Evolutionary conservation across 2,797 vertebrate genomes (phyloP).

Genomic region (Calcarius lapponicus): DNA sequence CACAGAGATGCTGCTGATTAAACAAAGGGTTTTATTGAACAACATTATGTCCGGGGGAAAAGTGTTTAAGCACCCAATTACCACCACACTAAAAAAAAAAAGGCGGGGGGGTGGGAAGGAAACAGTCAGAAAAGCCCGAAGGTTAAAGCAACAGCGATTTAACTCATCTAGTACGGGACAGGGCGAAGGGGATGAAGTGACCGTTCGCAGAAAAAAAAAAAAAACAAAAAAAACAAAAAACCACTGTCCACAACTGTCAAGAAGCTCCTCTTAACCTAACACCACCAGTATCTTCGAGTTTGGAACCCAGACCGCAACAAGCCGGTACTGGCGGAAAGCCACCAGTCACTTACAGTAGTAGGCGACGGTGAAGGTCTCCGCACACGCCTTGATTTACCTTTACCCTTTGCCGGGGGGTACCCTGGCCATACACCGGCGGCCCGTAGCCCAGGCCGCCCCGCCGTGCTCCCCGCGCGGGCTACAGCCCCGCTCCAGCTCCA

Average conservation of each 20-base stretch:
- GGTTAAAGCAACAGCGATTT: neutral
- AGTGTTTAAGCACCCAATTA: neutral
- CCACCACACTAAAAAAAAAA: too few species aligned
- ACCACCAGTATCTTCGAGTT: neutral
- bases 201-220: rapidly evolving
- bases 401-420: rapidly evolving
- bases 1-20: neutral
- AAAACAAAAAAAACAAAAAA: rapidly evolving
- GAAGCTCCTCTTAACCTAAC: neutral
- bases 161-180: neutral
- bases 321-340: neutral
- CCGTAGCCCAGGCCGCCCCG: neutral
- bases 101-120: too few species aligned
- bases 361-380: too few species aligned
- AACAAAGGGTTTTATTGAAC: neutral
- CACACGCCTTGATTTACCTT: neutral
- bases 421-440: rapidly evolving
- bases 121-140: neutral
- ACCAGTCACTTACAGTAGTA: neutral
- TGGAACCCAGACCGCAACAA: neutral
- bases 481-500: neutral
- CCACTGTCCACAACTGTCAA: too few species aligned
- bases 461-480: neutral
- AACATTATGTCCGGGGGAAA: neutral
- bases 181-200: rapidly evolving